Evolutionary conservation across 2,888 invertebrate species (phyloP).

Genomic region (Apamea monoglypha): DNA sequence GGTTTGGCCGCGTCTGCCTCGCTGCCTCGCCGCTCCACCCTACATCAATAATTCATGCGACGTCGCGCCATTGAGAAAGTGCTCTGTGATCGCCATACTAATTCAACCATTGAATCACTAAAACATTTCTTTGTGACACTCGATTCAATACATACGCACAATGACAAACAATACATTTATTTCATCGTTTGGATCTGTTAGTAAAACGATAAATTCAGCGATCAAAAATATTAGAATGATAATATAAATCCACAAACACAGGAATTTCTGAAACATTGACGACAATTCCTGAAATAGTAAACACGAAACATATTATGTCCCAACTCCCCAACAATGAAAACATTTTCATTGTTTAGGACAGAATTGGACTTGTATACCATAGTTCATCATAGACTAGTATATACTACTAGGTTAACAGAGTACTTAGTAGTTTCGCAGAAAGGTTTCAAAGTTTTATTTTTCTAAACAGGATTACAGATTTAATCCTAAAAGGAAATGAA

Average conservation of each 20-base stretch:
- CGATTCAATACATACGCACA: conserved; percentile 61
- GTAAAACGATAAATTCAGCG: conserved; percentile 37
- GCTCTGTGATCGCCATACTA: conserved; percentile 89
- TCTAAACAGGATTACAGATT: conserved; percentile 17
- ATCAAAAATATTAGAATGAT: conserved; percentile 22
- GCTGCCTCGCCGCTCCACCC: conserved; percentile 69
- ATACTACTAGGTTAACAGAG: too few species aligned
- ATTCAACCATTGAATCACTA: conserved; percentile 84
- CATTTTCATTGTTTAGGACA: conserved; percentile 36
- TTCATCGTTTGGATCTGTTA: conserved; percentile 52
- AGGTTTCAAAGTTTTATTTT: neutral
- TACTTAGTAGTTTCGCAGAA: conserved; percentile 10
- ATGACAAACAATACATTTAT: conserved; percentile 65
- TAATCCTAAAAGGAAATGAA: conserved; percentile 15
- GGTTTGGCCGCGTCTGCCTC: conserved; percentile 67
- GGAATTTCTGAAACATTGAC: conserved; percentile 46
- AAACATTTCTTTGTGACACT: conserved; percentile 77
- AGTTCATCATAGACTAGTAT: too few species aligned
- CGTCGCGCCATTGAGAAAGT: conserved; percentile 89
- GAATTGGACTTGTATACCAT: neutral
- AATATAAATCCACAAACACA: conserved; percentile 30
- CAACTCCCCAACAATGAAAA: conserved; percentile 40
- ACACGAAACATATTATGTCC: conserved; percentile 36
- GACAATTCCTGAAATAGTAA: conserved; percentile 47
- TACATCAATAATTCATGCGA: conserved; percentile 88